These are phyloP conservation scores for Falco peregrinus DNA, from an alignment of 2,797 vertebrate genomes.

Conservation along the genomic window DNA sequence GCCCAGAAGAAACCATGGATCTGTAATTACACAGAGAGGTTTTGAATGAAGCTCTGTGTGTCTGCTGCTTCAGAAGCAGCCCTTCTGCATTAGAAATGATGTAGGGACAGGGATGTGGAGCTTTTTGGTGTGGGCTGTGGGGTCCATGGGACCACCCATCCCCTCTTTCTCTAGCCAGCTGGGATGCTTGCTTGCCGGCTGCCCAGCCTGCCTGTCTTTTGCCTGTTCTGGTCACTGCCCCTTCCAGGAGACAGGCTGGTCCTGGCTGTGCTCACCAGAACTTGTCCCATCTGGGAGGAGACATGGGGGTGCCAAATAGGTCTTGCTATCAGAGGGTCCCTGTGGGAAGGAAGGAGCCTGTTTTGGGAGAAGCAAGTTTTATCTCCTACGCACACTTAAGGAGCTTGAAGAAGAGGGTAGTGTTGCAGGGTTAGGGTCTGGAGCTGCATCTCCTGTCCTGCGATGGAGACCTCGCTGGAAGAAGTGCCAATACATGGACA, in stretches of 20 bases:
- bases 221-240: background rate
- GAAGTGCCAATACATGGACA: background rate
- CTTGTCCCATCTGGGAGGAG: background rate
- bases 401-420: background rate
- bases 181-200: background rate
- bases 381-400: background rate
- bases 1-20: constrained; percentile 16
- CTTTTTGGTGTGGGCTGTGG: background rate
- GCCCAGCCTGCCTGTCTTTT: background rate
- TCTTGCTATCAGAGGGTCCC: background rate
- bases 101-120: background rate
- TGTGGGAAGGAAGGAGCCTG: background rate
- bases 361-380: background rate
- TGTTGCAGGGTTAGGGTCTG: no score
- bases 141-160: background rate
- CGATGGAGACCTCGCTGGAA: background rate
- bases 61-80: background rate
- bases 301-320: accelerated
- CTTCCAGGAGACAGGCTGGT: background rate
- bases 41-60: background rate
- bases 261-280: background rate
- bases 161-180: background rate
- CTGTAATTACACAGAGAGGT: background rate
- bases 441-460: background rate
- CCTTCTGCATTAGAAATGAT: background rate